Percentiles rank a stretch among this genome's conserved stretches.
Conservation (phyloP, 2,797 vertebrate genomes). For the Clangula hyemalis region DNA sequence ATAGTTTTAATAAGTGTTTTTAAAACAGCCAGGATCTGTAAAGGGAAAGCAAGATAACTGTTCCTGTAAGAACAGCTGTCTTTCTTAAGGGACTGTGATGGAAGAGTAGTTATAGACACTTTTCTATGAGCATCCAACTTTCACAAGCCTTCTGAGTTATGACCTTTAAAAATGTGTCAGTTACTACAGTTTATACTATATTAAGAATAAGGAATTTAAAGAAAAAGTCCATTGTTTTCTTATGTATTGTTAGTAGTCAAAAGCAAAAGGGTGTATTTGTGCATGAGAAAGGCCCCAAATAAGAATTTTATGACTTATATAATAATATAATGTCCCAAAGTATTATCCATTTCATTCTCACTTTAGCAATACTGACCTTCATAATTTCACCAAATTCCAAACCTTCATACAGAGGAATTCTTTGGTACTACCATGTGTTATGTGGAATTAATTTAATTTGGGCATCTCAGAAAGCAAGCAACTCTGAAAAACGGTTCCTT, state of each 20-base stretch:
- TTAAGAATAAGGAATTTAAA: constrained; percentile 3
- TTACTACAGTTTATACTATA: neutral
- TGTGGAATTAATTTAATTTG: neutral
- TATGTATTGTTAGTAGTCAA: neutral
- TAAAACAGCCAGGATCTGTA: constrained; percentile 37
- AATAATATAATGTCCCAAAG: neutral
- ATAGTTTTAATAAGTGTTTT: neutral
- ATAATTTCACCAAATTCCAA: neutral
- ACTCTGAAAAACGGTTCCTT: neutral
- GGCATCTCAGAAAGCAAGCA: neutral
- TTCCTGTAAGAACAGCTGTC: neutral
- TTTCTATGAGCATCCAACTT: constrained; percentile 33
- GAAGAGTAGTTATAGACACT: constrained; percentile 24
- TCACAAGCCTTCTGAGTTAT: neutral
- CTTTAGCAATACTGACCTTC: neutral
- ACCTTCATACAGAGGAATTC: neutral
- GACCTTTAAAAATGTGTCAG: constrained; percentile 22
- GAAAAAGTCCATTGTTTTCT: neutral
- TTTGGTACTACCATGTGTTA: neutral
- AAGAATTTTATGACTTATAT: neutral
- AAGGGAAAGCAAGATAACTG: constrained; percentile 26
- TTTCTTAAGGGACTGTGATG: constrained; percentile 23
- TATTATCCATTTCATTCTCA: neutral
- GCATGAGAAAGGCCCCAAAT: neutral
- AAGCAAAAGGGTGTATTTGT: neutral